Percentiles rank a stretch among this genome's conserved stretches.
These are phyloP conservation scores for Lepus americanus DNA, from an alignment of 2,113 vertebrate genomes.

Conservation along the genomic window DNA sequence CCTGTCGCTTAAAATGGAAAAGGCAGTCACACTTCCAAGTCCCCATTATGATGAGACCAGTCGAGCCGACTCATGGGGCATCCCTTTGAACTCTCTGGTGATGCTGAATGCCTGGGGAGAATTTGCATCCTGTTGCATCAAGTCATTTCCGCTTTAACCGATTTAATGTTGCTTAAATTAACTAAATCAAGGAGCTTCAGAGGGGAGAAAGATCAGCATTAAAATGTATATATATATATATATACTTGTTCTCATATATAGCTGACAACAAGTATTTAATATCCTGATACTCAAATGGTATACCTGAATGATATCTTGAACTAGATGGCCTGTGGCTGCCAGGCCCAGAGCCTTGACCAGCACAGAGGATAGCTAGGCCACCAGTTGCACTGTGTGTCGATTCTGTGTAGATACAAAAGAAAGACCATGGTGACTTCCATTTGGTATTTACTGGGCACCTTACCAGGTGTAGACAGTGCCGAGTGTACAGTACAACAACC, in stretches of 20 bases:
- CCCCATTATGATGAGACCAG: neutral
- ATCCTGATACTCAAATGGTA: neutral
- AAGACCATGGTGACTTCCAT: neutral
- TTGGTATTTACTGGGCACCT: neutral
- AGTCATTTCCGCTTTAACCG: neutral
- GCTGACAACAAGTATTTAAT: neutral
- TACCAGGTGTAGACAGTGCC: neutral
- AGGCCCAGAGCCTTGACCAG: neutral
- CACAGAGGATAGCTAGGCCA: neutral
- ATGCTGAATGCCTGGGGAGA: neutral
- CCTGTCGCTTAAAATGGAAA: neutral
- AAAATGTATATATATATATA: too few species aligned
- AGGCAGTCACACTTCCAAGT: neutral
- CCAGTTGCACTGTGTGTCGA: neutral
- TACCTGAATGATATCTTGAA: neutral
- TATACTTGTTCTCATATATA: neutral
- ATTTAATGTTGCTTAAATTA: neutral
- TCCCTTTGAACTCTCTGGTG: neutral
- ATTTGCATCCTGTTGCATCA: neutral
- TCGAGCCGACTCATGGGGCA: neutral
- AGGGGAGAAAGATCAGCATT: neutral
- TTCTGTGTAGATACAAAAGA: conserved; percentile 8
- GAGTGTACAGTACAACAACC: neutral
- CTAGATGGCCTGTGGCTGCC: neutral
- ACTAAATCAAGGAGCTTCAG: neutral